Base-by-base conservation (phyloP, 1,140 invertebrate species). In the Drosophila bocki region DNA sequence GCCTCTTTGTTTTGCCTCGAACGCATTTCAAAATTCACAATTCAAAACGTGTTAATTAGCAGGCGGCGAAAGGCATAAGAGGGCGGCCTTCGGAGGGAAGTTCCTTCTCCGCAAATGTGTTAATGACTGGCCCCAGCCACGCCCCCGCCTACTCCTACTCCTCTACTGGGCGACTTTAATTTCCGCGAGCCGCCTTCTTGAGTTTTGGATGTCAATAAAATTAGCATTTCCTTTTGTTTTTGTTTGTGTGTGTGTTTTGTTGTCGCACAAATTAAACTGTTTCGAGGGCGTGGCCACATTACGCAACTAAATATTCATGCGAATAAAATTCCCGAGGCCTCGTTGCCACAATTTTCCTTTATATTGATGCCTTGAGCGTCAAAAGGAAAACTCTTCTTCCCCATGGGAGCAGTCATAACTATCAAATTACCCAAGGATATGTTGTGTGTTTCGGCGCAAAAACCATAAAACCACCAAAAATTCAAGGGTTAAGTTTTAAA, bases 11-110 rank as follows among this genome's bases (percentile, higher is more conserved):
- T 69, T 39, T 64, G 61, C 35, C 61, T 15, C 47, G 35, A 75
- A 53, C 78, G 64, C 82, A 85, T 86, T 85, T 86, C 84, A 88
- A 88, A 88, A 90, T 88, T 88, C 84, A 88, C 80, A 88, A 88
- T 90, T 90, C 84, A 88, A 88, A 90, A 88, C 81, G 84, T 88
- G 84, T 88, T 88, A 88, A 88, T 88, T 88, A 88, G 85, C 81
- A 70, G 57, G 60, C 67, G 77, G 74, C 65, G 60, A 78, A 65
- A 48, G 37, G 74, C 59, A 44, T 22, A 22, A 22, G 19, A 19
- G 8, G 42, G 5, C 11, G 26, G 44, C 53, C 51, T 44, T 60
- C 32, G 41, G 47, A 29, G 50, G 50, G 62, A 37, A 41, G 12
- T 48, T 54, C 48, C 45, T 56, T 60, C 72, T 77, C 75, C 69